phyloP scores from a whole-genome alignment of 2,888 invertebrate genomes.

The Acrobasis suavella region DNA sequence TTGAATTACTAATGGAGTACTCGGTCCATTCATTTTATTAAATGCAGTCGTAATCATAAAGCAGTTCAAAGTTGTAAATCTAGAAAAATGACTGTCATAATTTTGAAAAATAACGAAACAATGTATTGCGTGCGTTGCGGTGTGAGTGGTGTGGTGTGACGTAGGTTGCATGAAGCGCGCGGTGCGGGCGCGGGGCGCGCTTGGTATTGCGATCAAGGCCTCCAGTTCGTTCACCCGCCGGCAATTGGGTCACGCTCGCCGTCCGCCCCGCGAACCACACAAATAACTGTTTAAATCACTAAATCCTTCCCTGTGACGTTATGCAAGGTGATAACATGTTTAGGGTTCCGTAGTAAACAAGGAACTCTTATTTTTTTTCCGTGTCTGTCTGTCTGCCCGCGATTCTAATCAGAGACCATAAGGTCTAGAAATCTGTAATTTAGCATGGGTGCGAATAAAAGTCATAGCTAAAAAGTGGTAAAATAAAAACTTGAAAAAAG shows the following conservation, averaged over 20 bases:
- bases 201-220: slow-evolving; percentile 81
- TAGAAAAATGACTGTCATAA: slow-evolving; percentile 29
- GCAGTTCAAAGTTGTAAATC: slow-evolving; percentile 8
- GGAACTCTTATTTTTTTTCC: too few species aligned
- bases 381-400: too few species aligned
- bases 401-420: too few species aligned
- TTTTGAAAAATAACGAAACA: slow-evolving; percentile 55
- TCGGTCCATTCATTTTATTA: slow-evolving; percentile 6
- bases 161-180: slow-evolving; percentile 44
- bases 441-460: too few species aligned
- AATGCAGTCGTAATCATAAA: slow-evolving; percentile 10
- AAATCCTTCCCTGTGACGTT: slow-evolving; percentile 73
- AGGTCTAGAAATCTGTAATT: too few species aligned
- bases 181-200: slow-evolving; percentile 43
- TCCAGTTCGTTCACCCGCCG: slow-evolving; percentile 76
- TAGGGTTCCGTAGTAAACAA: too few species aligned
- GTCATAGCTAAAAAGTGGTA: too few species aligned
- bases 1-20: slow-evolving; percentile 4
- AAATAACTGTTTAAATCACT: slow-evolving; percentile 75
- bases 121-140: slow-evolving; percentile 48
- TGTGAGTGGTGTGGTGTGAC: slow-evolving; percentile 42
- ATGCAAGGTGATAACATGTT: slow-evolving; percentile 5
- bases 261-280: slow-evolving; percentile 62
- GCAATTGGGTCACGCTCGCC: slow-evolving; percentile 76
- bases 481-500: too few species aligned